These are phyloP conservation scores for Coregonus suidteri DNA, from an alignment of 2,797 vertebrate species.

Conservation along the genomic window DNA sequence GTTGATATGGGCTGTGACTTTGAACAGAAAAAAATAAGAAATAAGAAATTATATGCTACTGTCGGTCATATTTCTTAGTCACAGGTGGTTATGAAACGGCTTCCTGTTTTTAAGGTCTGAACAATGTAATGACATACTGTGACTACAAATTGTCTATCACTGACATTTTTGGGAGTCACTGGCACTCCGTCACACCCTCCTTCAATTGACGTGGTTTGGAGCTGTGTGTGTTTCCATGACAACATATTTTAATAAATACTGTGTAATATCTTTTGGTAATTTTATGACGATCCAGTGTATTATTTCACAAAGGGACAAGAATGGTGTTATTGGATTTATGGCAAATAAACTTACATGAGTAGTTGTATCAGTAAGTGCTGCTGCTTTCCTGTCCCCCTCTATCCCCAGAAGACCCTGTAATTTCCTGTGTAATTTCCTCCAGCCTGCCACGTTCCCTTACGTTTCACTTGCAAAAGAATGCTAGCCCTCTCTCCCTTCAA, in stretches of 20 bases:
- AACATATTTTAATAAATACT: neutral
- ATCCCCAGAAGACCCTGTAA: conserved; percentile 18
- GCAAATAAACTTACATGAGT: neutral
- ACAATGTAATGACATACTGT: neutral
- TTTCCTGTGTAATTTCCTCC: conserved; percentile 52
- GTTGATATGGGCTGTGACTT: neutral
- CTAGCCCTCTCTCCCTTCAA: conserved; percentile 42
- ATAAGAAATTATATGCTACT: too few species aligned
- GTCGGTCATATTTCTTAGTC: neutral
- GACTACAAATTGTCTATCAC: neutral
- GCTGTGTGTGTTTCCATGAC: neutral
- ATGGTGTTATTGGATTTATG: neutral
- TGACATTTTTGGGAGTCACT: neutral
- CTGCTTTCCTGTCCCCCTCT: conserved; percentile 7
- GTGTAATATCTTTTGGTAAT: neutral
- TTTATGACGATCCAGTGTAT: neutral
- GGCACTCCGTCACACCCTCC: neutral
- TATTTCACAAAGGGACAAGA: neutral
- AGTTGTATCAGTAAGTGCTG: conserved; percentile 5
- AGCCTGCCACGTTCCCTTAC: conserved; percentile 11
- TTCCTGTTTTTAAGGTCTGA: neutral
- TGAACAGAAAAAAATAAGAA: neutral
- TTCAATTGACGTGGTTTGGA: neutral
- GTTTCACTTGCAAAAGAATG: conserved; percentile 1
- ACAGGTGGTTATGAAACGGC: neutral